Base-by-base conservation (phyloP, 2,113 vertebrate species). In the Urocitellus parryii region DNA sequence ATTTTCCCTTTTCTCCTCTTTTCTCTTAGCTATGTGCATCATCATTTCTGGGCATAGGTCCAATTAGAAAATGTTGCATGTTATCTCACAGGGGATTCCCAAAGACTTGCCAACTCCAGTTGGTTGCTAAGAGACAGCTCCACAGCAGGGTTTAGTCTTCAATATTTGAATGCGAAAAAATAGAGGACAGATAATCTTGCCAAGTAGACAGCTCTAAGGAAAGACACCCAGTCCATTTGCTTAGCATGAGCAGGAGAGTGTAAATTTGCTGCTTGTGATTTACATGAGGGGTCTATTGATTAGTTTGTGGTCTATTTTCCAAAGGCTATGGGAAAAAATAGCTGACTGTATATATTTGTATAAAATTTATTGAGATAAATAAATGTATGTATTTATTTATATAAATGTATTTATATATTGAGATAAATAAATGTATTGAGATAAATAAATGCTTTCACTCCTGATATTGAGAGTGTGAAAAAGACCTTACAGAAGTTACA, bases 61-160 rank as follows among this genome's bases (percentile, higher is more conserved):
- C 68, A 53, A 67, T 76, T 29, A 89, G 29, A 94, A 74, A 81
- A 63, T 20, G 29, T 10, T 16, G 2, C 37, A n/a, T 67, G 58
- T 20, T 78, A 17, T 61, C 78, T 78, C 37, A 84, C 4, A 10
- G 27, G 51, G 51, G 48, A 48, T 84, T 77, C 70, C 51, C 45
- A 68, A 90, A 61, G 51, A 70, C 18, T 22, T 61, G 13, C 25
- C 18, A 17, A 63, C 32, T 85, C n/a, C 37, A 29, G 14, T 13
- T 78, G 61, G 70, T 90, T 90, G 58, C 88, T 85, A 90, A 77
- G 72, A 70, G 63, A 78, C 48, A 61, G n/a, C 25, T 48, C 61
- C 37, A 45, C 25, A 61, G 34, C 16, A 29, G 13, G 27, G 6
- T 32, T 90, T 77, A 48, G 58, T 37, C 22, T 90, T 32, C 48